phyloP scores from a whole-genome alignment of 2,797 vertebrate genomes.

The Euthynnus affinis region DNA sequence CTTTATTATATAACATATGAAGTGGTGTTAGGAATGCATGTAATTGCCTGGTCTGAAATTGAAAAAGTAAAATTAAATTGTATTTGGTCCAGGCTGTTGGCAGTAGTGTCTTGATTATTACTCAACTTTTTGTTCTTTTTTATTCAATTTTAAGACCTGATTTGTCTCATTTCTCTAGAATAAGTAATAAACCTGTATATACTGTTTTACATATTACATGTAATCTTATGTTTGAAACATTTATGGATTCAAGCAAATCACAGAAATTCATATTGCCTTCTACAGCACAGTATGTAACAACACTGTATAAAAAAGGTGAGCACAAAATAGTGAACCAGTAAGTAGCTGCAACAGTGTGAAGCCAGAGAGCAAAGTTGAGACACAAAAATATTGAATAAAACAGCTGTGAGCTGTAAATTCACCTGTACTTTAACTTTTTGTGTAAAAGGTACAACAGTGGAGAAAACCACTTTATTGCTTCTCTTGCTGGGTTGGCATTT shows the following conservation, averaged over 20 bases:
- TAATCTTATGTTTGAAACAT: not conserved
- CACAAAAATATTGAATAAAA: slow-evolving; percentile 25
- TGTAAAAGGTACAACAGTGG: slow-evolving; percentile 14
- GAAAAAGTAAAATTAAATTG: not conserved
- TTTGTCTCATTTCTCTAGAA: slow-evolving; percentile 6
- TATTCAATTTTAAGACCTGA: not conserved
- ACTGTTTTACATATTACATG: not conserved
- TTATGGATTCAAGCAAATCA: not conserved
- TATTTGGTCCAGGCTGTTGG: not conserved
- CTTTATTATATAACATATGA: slow-evolving; percentile 12
- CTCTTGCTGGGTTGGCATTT: slow-evolving; percentile 13
- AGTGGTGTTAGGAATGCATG: not conserved
- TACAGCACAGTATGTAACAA: not conserved
- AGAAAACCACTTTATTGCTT: slow-evolving; percentile 43
- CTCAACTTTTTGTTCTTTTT: not conserved
- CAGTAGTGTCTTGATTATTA: not conserved
- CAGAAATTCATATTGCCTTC: not conserved
- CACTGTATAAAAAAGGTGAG: not conserved
- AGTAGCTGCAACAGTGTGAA: slow-evolving; percentile 13
- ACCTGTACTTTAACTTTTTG: slow-evolving; percentile 24
- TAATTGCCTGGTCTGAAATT: not conserved
- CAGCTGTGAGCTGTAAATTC: slow-evolving; percentile 32
- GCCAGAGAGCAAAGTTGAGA: slow-evolving; percentile 20
- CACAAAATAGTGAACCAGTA: not conserved
- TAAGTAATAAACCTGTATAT: not conserved